A percentile compares a stretch with the other conserved stretches of the same genome.
Conservation (phyloP, 2,797 vertebrate species). For the Neoniphon sammara region DNA sequence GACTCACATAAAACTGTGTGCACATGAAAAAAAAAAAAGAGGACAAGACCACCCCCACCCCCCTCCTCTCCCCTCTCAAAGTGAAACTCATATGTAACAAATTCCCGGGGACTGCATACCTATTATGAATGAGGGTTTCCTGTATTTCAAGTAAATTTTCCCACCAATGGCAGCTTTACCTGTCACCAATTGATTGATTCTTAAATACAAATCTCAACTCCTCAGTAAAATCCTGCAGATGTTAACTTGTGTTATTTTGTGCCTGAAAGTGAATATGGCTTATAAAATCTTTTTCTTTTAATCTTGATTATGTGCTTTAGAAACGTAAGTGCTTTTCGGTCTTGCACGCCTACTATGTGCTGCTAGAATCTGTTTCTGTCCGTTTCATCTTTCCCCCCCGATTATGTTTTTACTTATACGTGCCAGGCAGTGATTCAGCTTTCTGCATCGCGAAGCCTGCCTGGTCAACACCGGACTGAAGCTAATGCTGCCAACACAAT, state of each 20-base stretch:
- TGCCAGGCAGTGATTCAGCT: constrained; percentile 82
- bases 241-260: constrained; percentile 73
- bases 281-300: constrained; percentile 68
- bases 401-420: constrained; percentile 73
- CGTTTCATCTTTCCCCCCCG: constrained; percentile 58
- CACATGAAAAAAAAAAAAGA: not conserved
- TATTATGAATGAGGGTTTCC: constrained; percentile 35
- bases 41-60: not conserved
- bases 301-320: constrained; percentile 83
- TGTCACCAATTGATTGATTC: constrained; percentile 9
- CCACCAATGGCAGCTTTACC: constrained; percentile 23
- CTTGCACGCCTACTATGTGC: constrained; percentile 94
- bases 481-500: constrained; percentile 78
- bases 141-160: constrained; percentile 11
- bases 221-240: constrained; percentile 61
- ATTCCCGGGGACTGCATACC: constrained; percentile 23
- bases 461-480: constrained; percentile 74
- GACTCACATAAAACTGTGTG: not conserved
- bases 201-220: constrained; percentile 44
- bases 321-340: constrained; percentile 94
- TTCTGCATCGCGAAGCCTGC: constrained; percentile 64
- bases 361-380: constrained; percentile 83
- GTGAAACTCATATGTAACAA: constrained; percentile 26
- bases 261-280: constrained; percentile 79
- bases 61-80: not conserved